Base-by-base conservation (phyloP, 2,888 invertebrate genomes). In the Macrosoma leucophasiata region DNA sequence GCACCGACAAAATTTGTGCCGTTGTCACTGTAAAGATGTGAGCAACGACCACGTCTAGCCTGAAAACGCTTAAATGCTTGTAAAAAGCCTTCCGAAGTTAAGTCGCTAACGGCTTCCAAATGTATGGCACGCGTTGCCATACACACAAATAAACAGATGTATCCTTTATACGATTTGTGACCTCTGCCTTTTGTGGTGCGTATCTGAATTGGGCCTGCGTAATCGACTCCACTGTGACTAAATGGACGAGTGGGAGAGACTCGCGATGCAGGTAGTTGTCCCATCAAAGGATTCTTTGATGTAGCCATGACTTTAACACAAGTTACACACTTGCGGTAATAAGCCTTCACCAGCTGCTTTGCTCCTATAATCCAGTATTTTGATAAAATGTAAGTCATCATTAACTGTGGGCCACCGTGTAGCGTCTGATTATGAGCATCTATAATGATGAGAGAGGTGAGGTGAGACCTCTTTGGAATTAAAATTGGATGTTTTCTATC, bases 401-500 rank as follows among this genome's bases (percentile, higher is more conserved):
- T 50, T 1, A 49, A 3, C 8, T 46, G 48, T 3, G 45, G 41
- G 4, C 52, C 52, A 4, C 55, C 55, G 34, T 58, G 58, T 3
- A 55, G 14, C 15, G 47, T 43, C 13, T 33, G 33, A 0, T 13
- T 1, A 17, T 52, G 47, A 1, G 47, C 46, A 26, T 52, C 39
- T 0, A 9, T 2, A 12, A 55, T 14, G 19, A 50, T 29, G 4
- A 50, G 12, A 4, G 33, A 33, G 1, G 39, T 39, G 9, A 51
- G 24, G 14, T 42, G 34, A 29, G 14, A 17, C 15, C 38, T 26
- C 19, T n/a, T 20, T 18, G 41, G 50, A 15, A 48, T n/a, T 21
- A 49, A 34, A 4, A 58, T 46, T 1, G 54, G 56, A 43, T 54
- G 50, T 19, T 45, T 51, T 8, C 17, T 19, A 11, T 43, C 29